Evolutionary conservation across 2,888 invertebrate genomes (phyloP).

Genomic region (Ennomos fuscantarius): DNA sequence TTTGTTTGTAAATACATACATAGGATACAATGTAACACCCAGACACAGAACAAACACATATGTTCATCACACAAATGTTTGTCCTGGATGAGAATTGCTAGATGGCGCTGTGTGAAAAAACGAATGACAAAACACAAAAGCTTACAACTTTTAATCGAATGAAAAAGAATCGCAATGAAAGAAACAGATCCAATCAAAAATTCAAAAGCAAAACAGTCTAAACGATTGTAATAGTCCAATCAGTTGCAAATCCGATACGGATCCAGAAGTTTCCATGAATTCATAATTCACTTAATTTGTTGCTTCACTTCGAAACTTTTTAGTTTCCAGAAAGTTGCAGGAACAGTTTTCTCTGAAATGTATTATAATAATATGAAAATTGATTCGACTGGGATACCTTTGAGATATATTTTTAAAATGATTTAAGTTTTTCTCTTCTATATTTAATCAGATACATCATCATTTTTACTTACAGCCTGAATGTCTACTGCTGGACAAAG

Average conservation of each 20-base stretch:
- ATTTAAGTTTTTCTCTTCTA: too few relatives aligned
- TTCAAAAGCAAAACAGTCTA: slow-evolving; percentile 13
- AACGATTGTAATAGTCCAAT: slow-evolving; percentile 29
- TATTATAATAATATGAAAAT: not conserved
- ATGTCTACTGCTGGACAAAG: too few relatives aligned
- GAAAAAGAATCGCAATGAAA: not conserved
- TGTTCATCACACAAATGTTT: too few relatives aligned
- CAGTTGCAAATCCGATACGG: slow-evolving; percentile 34
- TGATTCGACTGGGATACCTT: slow-evolving; percentile 6
- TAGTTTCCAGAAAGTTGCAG: slow-evolving; percentile 23
- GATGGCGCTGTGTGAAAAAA: too few relatives aligned
- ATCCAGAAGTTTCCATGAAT: slow-evolving; percentile 32
- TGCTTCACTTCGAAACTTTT: slow-evolving; percentile 37
- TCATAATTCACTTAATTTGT: slow-evolving; percentile 40
- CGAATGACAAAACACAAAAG: not conserved
- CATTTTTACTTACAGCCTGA: too few relatives aligned
- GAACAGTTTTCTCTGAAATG: slow-evolving; percentile 1
- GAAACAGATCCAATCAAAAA: slow-evolving; percentile 17
- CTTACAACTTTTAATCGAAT: not conserved
- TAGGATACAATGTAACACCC: too few relatives aligned
- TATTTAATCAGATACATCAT: too few relatives aligned
- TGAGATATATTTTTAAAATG: too few relatives aligned
- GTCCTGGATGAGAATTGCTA: too few relatives aligned
- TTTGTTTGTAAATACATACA: too few relatives aligned
- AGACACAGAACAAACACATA: too few relatives aligned